Conservation (phyloP, 2,113 vertebrate genomes). For the Ictalurus furcatus region DNA sequence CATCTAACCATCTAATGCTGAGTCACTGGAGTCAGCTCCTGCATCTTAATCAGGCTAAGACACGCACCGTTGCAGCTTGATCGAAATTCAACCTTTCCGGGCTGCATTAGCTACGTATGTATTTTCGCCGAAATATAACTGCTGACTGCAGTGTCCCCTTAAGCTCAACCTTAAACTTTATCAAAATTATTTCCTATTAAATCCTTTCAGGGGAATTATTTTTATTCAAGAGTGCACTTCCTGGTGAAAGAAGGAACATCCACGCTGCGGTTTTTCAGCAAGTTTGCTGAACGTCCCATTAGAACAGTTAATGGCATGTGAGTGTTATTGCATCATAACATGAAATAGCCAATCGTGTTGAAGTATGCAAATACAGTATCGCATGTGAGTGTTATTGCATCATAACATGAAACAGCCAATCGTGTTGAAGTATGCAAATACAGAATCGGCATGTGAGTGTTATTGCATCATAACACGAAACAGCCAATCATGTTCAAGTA, state of each 20-base stretch:
- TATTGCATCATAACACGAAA: neutral
- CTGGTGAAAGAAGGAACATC: neutral
- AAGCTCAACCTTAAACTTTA: neutral
- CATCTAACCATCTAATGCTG: neutral
- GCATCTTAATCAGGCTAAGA: slow-evolving; percentile 1
- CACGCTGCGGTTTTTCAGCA: neutral
- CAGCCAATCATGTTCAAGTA: neutral
- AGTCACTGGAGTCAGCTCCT: neutral
- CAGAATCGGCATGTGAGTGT: neutral
- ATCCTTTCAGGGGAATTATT: neutral
- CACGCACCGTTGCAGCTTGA: neutral
- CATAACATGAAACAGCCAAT: neutral
- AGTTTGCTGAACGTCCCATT: neutral
- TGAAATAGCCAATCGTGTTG: neutral
- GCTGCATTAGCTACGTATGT: neutral
- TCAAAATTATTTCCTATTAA: neutral
- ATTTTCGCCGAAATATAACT: neutral
- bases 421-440: neutral
- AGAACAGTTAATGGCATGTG: neutral
- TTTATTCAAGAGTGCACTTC: neutral
- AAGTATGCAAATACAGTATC: neutral
- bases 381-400: neutral
- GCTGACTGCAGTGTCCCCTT: neutral
- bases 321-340: neutral
- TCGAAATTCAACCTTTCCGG: neutral